Conservation (phyloP, 1,140 invertebrate species). For the Macrosteles quadrilineatus region DNA sequence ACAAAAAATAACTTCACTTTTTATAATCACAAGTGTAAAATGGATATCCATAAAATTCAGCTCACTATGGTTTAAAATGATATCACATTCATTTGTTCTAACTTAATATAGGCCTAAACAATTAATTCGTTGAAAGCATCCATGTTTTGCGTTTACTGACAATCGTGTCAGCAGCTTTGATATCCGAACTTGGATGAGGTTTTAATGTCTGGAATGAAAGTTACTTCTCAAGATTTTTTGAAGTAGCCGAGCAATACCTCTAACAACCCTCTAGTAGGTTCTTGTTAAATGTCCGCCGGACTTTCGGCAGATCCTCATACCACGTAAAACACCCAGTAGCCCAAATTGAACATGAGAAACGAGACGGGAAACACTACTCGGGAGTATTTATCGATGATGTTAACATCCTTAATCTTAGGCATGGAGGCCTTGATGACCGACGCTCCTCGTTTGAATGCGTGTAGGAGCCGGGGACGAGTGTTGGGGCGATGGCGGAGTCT, state of each 20-base stretch:
- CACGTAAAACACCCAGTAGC: conserved; percentile 95
- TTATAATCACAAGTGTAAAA: not conserved
- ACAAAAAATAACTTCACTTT: not conserved
- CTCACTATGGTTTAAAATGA: conserved; percentile 7
- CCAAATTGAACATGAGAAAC: conserved; percentile 90
- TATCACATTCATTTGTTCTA: conserved; percentile 21
- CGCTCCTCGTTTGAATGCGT: conserved; percentile 74
- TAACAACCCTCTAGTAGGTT: not conserved
- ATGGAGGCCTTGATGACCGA: conserved; percentile 79
- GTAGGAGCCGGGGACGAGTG: conserved; percentile 68
- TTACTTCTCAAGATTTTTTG: not conserved
- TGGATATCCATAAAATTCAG: not conserved
- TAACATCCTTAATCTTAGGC: conserved; percentile 94
- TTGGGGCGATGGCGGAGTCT: conserved; percentile 41
- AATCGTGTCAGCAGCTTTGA: too few species aligned
- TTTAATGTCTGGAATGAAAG: conserved; percentile 6
- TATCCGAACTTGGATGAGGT: too few species aligned
- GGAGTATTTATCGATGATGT: conserved; percentile 96
- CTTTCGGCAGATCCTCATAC: conserved; percentile 27
- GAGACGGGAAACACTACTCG: conserved; percentile 91
- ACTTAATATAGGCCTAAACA: conserved; percentile 18
- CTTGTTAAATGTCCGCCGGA: not conserved
- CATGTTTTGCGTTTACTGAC: too few species aligned
- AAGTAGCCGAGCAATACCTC: not conserved
- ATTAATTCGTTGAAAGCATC: not conserved